Evolutionary conservation across 92 coral and sea anemone species (phyloP), one percentile per base, ranked within the genome.

Genomic region (Nematostella vectensis): DNA sequence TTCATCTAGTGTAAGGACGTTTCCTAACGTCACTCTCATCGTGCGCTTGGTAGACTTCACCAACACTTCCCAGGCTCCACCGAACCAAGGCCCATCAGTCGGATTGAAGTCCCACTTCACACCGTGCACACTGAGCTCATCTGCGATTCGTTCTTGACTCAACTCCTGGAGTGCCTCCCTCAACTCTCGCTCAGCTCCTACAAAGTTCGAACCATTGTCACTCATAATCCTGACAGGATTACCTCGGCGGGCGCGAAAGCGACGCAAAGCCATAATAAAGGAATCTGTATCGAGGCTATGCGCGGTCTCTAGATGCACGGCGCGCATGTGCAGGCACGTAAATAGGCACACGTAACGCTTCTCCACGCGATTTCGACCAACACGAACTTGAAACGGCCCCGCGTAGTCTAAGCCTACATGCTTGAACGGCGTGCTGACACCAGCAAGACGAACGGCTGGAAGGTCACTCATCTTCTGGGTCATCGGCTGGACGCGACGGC

Each of bases 121-220:
- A 4, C 51, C 23, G 4, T 4, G 9, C 51, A 9, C 17, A 10
- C 4, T 4, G 4, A 11, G 4, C 18, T 10, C 12, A 4, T 45
- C 23, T 6, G 9, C 18, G 4, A 45, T 45, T 22, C 51, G 12
- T 17, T 11, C 9, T 26, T 65, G 62, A 25, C 54, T 45, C 71
- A 37, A 31, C 18, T 58, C 18, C 27, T 55, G 26, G 2, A 65
- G 19, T 20, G 72, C 55, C 26, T 68, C 66, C 55, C 38, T 60
- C 20, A 75, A 36, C 20, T 81, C 83, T 9, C 68, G 77, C n/a
- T 82, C 67, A 24, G 71, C 83, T 2, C 80, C 83, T 4, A 76
- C 76, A 25, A 82, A 82, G 44, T 83, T 83, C n/a, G 81, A 59
- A 15, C 77, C 85, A 16, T 66, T 82, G 27, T 83, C 84, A n/a